phyloP scores from a whole-genome alignment of 2,888 invertebrate genomes.

The Helobdella robusta region DNA sequence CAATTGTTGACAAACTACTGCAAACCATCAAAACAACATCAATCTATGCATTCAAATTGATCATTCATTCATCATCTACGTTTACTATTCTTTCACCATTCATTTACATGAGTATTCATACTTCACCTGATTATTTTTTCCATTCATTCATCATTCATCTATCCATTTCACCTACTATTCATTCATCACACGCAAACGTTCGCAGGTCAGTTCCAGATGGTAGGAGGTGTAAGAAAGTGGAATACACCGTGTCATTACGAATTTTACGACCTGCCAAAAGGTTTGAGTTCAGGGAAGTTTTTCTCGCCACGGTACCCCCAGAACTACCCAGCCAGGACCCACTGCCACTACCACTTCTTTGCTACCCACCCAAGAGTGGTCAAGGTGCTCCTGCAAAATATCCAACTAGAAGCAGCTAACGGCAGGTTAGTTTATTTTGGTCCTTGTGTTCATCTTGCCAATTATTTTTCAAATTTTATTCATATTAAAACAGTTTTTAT shows the following conservation, averaged over 20 bases:
- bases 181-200: too few relatives aligned
- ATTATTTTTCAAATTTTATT: too few relatives aligned
- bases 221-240: conserved; percentile 37
- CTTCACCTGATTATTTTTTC: too few relatives aligned
- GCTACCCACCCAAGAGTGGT: conserved; percentile 45
- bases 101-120: too few relatives aligned
- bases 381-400: conserved; percentile 43
- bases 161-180: too few relatives aligned
- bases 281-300: conserved; percentile 40
- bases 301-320: conserved; percentile 48
- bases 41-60: too few relatives aligned
- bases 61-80: too few relatives aligned
- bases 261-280: conserved; percentile 39
- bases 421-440: conserved; percentile 28
- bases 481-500: too few relatives aligned
- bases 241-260: conserved; percentile 42
- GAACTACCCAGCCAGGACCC: conserved; percentile 46
- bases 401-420: conserved; percentile 40
- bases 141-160: too few relatives aligned
- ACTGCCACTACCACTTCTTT: conserved; percentile 48
- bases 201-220: conserved; percentile 40
- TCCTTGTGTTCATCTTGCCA: background rate
- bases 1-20: too few relatives aligned
- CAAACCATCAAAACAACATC: too few relatives aligned
- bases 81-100: too few relatives aligned